Conservation (phyloP, 2,113 vertebrate genomes). For the Apodemus sylvaticus region DNA sequence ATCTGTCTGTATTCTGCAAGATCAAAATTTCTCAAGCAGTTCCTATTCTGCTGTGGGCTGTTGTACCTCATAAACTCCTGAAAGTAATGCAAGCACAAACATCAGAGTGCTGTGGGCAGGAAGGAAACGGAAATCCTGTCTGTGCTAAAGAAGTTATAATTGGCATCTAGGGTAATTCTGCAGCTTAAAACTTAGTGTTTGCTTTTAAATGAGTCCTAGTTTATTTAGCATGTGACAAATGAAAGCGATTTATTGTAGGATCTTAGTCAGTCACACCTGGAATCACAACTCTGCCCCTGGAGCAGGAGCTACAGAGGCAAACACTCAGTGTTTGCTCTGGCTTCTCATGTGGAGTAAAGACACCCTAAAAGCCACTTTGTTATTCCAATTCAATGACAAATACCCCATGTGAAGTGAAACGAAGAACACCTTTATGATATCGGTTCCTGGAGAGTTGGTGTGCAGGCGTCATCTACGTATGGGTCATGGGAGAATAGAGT, state of each 20-base stretch:
- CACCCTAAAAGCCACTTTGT: neutral
- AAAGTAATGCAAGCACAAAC: slow-evolving; percentile 62
- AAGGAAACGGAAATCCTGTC: neutral
- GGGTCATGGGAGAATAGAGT: neutral
- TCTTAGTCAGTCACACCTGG: neutral
- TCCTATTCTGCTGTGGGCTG: slow-evolving; percentile 92
- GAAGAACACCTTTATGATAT: neutral
- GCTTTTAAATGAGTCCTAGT: neutral
- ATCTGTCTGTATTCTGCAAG: slow-evolving; percentile 96
- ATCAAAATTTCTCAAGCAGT: slow-evolving; percentile 96
- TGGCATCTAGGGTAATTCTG: neutral
- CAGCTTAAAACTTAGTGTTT: neutral
- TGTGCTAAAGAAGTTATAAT: neutral
- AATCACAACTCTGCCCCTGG: too few relatives aligned
- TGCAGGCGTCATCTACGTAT: neutral
- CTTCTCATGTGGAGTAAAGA: neutral
- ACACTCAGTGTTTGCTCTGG: neutral
- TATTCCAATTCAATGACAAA: neutral
- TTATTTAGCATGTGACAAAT: neutral
- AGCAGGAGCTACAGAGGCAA: neutral
- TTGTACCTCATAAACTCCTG: slow-evolving; percentile 95
- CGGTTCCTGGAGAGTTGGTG: neutral
- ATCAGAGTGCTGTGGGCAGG: slow-evolving; percentile 41
- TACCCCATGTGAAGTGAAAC: neutral
- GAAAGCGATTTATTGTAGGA: neutral